A percentile compares a stretch with the other conserved stretches of the same genome.
phyloP scores from a whole-genome alignment of 2,888 invertebrate species.

The Ornithoptera priamus region DNA sequence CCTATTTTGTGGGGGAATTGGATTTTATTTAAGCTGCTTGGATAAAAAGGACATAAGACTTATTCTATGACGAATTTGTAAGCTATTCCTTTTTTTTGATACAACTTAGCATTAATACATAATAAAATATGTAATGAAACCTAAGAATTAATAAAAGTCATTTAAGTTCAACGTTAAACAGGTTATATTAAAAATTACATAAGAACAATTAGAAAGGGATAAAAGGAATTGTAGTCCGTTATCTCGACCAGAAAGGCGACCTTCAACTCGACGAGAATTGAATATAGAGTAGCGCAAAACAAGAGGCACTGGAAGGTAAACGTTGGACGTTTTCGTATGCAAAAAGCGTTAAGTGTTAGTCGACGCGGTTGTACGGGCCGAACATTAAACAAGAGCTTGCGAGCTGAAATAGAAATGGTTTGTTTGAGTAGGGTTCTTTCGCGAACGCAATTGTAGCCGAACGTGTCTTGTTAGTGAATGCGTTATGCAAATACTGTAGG shows the following conservation, averaged over 20 bases:
- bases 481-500: conserved; percentile 67
- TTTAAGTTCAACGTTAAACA: background rate
- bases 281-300: conserved; percentile 74
- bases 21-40: conserved; percentile 59
- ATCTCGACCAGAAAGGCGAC: conserved; percentile 68
- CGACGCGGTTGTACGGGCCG: conserved; percentile 76
- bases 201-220: conserved; percentile 40
- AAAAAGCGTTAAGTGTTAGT: conserved; percentile 79
- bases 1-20: conserved; percentile 55
- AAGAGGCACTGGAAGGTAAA: conserved; percentile 70
- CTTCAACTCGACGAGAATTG: conserved; percentile 67
- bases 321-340: conserved; percentile 74
- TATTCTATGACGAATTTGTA: background rate
- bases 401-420: conserved; percentile 78
- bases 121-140: background rate
- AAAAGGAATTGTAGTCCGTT: conserved; percentile 60
- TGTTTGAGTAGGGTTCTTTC: conserved; percentile 80
- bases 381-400: conserved; percentile 78
- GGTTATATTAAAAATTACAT: conserved; percentile 11
- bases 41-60: background rate
- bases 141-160: background rate
- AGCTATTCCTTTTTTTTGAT: background rate
- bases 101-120: background rate
- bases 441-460: conserved; percentile 77
- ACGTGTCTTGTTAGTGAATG: conserved; percentile 79